These are phyloP conservation scores for Regulus satrapa DNA, from an alignment of 2,113 vertebrate species.

Conservation along the genomic window DNA sequence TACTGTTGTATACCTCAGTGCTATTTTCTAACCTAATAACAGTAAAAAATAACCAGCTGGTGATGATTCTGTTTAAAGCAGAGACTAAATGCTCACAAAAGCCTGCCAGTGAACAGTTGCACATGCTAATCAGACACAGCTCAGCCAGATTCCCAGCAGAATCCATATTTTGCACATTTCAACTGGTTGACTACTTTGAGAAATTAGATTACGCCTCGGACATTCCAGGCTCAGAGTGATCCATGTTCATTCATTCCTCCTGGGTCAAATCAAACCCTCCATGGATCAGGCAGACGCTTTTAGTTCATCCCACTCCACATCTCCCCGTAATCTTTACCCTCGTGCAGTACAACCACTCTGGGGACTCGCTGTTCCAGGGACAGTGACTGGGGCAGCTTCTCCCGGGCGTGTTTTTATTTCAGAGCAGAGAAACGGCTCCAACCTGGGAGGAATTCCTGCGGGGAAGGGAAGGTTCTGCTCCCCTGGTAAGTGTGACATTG, in stretches of 20 bases:
- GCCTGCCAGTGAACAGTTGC: conserved; percentile 49
- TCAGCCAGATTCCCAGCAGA: conserved; percentile 44
- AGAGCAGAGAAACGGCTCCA: background rate
- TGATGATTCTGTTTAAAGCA: conserved; percentile 66
- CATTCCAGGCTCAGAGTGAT: background rate
- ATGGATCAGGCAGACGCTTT: background rate
- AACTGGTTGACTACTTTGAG: conserved; percentile 31
- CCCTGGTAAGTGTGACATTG: background rate
- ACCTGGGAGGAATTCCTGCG: background rate
- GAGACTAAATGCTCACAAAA: conserved; percentile 37
- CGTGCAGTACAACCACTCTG: background rate
- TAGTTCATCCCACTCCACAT: background rate
- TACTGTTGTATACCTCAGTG: conserved; percentile 70
- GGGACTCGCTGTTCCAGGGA: background rate
- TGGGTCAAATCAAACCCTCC: conserved; percentile 30
- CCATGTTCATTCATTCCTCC: background rate
- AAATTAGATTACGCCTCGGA: conserved; percentile 43
- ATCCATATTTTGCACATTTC: conserved; percentile 34
- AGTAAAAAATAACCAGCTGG: conserved; percentile 70
- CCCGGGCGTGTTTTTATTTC: background rate
- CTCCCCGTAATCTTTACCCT: conserved; percentile 15
- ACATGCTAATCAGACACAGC: conserved; percentile 40
- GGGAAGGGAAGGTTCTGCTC: background rate
- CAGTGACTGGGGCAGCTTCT: background rate
- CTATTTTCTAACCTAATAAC: conserved; percentile 73